These are phyloP conservation scores for Stegostoma tigrinum DNA, from an alignment of 2,113 vertebrate species.

Conservation along the genomic window DNA sequence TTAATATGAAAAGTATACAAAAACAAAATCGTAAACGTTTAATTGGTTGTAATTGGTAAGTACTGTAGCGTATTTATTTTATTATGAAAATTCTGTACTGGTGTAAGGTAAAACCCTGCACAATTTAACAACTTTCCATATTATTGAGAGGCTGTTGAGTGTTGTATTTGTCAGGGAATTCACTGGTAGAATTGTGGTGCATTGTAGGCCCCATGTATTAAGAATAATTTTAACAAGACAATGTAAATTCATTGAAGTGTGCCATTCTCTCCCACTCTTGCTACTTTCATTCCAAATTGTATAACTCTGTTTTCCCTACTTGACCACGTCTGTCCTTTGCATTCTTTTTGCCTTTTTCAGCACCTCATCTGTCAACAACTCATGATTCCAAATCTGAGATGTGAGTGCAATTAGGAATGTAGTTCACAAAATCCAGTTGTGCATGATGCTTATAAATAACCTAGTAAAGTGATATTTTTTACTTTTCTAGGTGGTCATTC, in stretches of 20 bases:
- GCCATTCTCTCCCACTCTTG: background rate
- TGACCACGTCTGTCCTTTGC: background rate
- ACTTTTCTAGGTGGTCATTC: constrained; percentile 92
- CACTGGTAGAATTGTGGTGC: background rate
- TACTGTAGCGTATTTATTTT: background rate
- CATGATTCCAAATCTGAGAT: background rate
- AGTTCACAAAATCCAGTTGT: constrained; percentile 26
- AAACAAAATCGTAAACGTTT: background rate
- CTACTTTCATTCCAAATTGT: background rate
- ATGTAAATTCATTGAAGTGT: background rate
- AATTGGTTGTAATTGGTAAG: background rate
- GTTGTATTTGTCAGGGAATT: background rate
- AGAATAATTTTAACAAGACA: constrained; percentile 11
- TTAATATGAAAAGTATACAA: background rate
- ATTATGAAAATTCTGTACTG: background rate
- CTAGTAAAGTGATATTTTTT: constrained; percentile 37
- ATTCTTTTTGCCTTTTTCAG: background rate
- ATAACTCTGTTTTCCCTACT: background rate
- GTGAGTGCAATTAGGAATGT: background rate
- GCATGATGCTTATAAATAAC: constrained; percentile 17
- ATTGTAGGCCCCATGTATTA: background rate
- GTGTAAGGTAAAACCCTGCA: background rate
- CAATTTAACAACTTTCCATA: background rate
- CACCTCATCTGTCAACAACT: background rate
- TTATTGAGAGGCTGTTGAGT: background rate